A percentile compares a stretch with the other conserved stretches of the same genome.
These are phyloP conservation scores for Pseudotriccus pelzelni DNA, from an alignment of 2,797 vertebrate species.

Conservation along the genomic window DNA sequence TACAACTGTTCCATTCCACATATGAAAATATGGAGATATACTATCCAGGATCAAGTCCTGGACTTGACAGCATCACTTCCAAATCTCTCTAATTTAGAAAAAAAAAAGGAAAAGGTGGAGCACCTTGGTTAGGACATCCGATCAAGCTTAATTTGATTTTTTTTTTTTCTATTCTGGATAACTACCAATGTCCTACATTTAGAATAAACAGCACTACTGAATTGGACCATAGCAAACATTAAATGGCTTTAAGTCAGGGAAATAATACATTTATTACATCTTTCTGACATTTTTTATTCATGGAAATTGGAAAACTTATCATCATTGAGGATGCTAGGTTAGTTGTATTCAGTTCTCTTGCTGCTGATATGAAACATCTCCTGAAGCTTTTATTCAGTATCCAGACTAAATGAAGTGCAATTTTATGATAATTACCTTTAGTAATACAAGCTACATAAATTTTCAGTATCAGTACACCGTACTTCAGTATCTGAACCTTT, in stretches of 20 bases:
- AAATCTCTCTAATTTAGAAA: background rate
- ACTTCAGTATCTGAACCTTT: background rate
- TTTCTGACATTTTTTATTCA: background rate
- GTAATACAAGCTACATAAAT: background rate
- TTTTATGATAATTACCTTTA: conserved; percentile 20
- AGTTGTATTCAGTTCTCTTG: background rate
- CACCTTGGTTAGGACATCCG: background rate
- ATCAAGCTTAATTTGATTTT: background rate
- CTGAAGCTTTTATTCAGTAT: background rate
- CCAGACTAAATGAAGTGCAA: background rate
- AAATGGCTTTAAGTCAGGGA: background rate
- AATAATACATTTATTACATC: background rate
- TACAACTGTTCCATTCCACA: background rate
- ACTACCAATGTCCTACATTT: background rate
- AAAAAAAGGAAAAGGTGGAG: fast-evolving
- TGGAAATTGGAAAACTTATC: background rate
- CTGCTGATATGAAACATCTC: background rate
- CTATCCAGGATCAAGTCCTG: background rate
- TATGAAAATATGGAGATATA: background rate
- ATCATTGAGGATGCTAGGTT: background rate
- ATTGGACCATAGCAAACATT: background rate
- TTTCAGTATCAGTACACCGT: background rate
- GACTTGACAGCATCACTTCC: background rate
- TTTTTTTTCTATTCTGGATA: background rate
- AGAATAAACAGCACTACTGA: background rate